Percentiles rank a stretch among this genome's conserved stretches.
Conservation (phyloP, 2,113 vertebrate genomes). For the Takifugu bimaculatus region DNA sequence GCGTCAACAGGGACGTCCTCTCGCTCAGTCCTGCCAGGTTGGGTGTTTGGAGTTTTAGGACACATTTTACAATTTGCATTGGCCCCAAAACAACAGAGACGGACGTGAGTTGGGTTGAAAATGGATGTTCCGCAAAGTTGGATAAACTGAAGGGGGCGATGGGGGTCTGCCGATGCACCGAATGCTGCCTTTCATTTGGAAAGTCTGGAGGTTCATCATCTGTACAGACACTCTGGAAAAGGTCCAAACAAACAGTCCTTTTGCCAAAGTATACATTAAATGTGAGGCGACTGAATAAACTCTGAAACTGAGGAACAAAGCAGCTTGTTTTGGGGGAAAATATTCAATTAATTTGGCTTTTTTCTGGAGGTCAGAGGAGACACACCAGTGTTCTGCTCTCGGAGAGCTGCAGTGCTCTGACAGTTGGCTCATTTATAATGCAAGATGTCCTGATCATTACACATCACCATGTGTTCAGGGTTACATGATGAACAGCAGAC, state of each 20-base stretch:
- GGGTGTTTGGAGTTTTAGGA: conserved; percentile 59
- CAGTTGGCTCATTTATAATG: conserved; percentile 72
- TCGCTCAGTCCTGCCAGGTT: conserved; percentile 49
- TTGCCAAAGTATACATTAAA: neutral
- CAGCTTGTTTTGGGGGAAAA: too few species aligned
- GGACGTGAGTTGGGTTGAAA: conserved; percentile 38
- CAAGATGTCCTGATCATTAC: conserved; percentile 55
- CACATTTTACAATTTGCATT: conserved; percentile 57
- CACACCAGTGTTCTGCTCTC: conserved; percentile 7
- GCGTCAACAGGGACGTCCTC: conserved; percentile 53
- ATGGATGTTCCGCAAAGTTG: conserved; percentile 53
- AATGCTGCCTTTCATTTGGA: conserved; percentile 37
- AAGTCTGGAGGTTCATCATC: conserved; percentile 32
- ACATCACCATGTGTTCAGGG: conserved; percentile 49
- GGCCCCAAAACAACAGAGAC: conserved; percentile 51
- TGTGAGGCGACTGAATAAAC: neutral
- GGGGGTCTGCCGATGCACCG: conserved; percentile 24
- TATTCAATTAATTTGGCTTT: neutral
- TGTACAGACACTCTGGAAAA: conserved; percentile 16
- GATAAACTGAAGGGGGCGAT: conserved; percentile 36
- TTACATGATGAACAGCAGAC: conserved; percentile 45
- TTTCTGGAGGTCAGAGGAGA: conserved; percentile 15
- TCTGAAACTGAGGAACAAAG: neutral
- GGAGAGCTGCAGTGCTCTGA: conserved; percentile 34
- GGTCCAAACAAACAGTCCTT: conserved; percentile 1